Conservation (phyloP, 2,797 vertebrate genomes). For the Arrhamphus sclerolepis region DNA sequence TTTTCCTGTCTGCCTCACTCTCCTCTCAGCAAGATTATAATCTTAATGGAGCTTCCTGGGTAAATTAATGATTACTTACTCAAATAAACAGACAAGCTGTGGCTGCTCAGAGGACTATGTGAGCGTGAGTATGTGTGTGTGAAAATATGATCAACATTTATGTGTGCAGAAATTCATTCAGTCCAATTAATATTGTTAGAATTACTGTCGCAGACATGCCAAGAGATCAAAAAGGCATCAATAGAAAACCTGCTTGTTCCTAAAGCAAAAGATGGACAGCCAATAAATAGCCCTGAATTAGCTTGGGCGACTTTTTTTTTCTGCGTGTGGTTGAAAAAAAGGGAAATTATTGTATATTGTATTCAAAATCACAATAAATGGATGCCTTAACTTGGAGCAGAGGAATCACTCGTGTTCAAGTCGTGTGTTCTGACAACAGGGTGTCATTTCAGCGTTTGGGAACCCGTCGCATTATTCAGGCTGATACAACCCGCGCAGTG, state of each 20-base stretch:
- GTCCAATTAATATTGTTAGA: too few species aligned
- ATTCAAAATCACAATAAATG: constrained; percentile 49
- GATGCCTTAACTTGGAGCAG: constrained; percentile 21
- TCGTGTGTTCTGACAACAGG: constrained; percentile 18
- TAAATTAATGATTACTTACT: constrained; percentile 80
- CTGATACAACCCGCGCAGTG: constrained; percentile 43
- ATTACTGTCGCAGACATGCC: too few species aligned
- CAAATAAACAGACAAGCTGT: constrained; percentile 78
- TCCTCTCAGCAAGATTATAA: constrained; percentile 72
- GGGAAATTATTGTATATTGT: too few species aligned
- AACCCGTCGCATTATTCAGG: constrained; percentile 32
- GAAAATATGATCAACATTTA: not conserved
- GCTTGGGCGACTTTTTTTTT: too few species aligned
- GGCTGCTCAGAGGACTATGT: constrained; percentile 40
- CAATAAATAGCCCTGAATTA: too few species aligned
- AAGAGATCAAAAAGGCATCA: too few species aligned
- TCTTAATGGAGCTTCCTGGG: constrained; percentile 80
- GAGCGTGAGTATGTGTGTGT: constrained; percentile 16
- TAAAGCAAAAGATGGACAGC: too few species aligned
- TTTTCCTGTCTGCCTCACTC: constrained; percentile 63
- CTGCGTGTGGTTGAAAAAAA: too few species aligned
- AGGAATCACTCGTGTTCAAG: constrained; percentile 22
- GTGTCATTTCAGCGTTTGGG: constrained; percentile 13
- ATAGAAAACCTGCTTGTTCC: too few species aligned
- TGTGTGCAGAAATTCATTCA: not conserved